Evolutionary conservation across 2,888 invertebrate species (phyloP), one percentile per base, ranked within the genome.

Genomic region (Chymomyza amoena): DNA sequence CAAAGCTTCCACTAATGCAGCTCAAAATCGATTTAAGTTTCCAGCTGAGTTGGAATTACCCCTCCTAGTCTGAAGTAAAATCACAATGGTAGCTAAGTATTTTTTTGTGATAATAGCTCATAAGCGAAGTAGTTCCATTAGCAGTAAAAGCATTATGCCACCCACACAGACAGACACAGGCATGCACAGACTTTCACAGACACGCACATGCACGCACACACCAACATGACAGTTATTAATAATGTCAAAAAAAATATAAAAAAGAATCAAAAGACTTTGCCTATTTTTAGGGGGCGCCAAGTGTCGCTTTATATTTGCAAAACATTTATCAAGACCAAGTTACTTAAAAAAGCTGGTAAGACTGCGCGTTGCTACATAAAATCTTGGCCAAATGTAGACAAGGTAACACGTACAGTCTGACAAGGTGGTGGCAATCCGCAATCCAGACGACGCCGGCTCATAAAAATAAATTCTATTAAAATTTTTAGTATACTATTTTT

Each of bases 201-300:
- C 52, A 32, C 57, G 39, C 39, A 45, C 18, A 18, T 28, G 10
- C 66, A 62, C 71, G 72, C 70, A 66, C n/a, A n/a, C 50, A 61
- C 32, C 32, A 69, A 71, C 74, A 72, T 83, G 84, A 86, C 84
- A 84, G 84, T 84, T 84, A 84, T 84, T 84, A 86, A 84, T 86
- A 80, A 70, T 28, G 18, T 28, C 54, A 63, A 50, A 39, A 20
- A 59, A 36, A 63, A 62, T 20, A 32, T 45, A 67, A 66, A 66
- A 64, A 65, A n/a, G n/a, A n/a, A 28, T 57, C 57, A 18, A 13
- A 20, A 61, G 60, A 61, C 72, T 66, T 18, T 28, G 85, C 81
- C 81, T 82, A 79, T 73, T 82, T 80, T 73, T 70, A 69, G 75
- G 75, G 71, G 71, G 63, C 69, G 80, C 85, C 82, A 82, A 84